These are phyloP conservation scores for Odocoileus virginianus DNA, from an alignment of 2,113 vertebrate species.

Conservation along the genomic window DNA sequence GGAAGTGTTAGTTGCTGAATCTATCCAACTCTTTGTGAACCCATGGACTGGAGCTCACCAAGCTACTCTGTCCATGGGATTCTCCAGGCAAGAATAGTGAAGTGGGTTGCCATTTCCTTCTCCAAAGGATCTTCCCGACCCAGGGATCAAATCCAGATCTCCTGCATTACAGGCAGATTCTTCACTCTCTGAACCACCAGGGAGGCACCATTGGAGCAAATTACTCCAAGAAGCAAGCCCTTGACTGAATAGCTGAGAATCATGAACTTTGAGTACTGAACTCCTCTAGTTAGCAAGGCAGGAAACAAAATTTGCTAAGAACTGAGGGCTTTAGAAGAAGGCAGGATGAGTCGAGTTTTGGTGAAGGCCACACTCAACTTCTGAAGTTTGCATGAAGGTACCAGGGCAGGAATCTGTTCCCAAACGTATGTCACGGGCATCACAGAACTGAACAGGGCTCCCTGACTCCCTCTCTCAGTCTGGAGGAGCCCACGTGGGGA, in stretches of 20 bases:
- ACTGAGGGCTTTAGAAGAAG: background rate
- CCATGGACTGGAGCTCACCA: background rate
- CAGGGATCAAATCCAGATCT: background rate
- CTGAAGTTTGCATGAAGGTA: background rate
- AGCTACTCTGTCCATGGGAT: background rate
- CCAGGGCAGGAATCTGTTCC: background rate
- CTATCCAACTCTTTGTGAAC: background rate
- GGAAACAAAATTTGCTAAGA: background rate
- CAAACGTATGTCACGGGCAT: background rate
- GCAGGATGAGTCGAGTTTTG: background rate
- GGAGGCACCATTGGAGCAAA: background rate
- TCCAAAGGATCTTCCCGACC: background rate
- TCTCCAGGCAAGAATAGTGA: background rate
- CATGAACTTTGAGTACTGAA: background rate
- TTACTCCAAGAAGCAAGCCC: background rate
- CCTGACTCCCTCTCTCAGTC: background rate
- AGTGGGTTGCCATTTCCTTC: background rate
- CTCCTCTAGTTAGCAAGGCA: background rate
- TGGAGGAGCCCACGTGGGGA: fast-evolving
- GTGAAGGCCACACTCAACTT: background rate
- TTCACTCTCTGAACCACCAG: background rate
- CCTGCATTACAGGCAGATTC: background rate
- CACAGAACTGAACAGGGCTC: background rate
- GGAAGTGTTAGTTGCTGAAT: background rate
- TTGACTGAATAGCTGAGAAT: background rate